Base-by-base conservation (phyloP, 2,888 invertebrate genomes). In the Harpalus rufipes region DNA sequence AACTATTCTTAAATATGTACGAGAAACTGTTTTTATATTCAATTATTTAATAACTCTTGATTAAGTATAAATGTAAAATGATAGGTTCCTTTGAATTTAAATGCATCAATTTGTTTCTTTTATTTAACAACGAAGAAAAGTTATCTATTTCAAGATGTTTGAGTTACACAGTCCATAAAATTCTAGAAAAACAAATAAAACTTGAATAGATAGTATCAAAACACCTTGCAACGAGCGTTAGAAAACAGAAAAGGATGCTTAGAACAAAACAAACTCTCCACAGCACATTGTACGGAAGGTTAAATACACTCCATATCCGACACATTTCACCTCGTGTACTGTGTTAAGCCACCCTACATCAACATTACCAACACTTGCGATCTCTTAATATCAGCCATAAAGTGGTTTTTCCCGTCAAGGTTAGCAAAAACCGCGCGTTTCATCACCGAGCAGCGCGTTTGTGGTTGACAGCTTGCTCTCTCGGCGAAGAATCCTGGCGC, bases 341-440 rank as follows among this genome's bases (percentile, higher is more conserved):
- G 39, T 39, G 68, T 25, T 63, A 68, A 68, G 14, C 68, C 68
- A 39, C 32, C 68, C 68, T 68, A 44, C 44, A 74, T 74, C 72
- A 44, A 74, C 72, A 74, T 74, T 44, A 74, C 68, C 7, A 74
- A 74, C 72, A 74, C 72, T 74, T 74, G 72, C 41, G 72, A 74
- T 8, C 72, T 74, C 72, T 74, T 74, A 74, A 74, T 74, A 74
- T 74, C 44, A 74, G 72, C 72, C 18, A 74, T 44, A 74, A 44
- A 16, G 44, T 44, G 44, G 72, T 41, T 74, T 68, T 74, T 44
- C 72, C 44, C 7, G 18, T 12, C 72, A 74, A 44, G 18, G 44
- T 74, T 44, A 18, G 44, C 41, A 74, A 74, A 44, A 74, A 74
- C 16, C 72, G 41, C 7, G 44, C 72, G 18, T 74, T 74, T 74